Conservation (phyloP, 92 coral and sea anemone genomes). For the Epizoanthus scotinus region DNA sequence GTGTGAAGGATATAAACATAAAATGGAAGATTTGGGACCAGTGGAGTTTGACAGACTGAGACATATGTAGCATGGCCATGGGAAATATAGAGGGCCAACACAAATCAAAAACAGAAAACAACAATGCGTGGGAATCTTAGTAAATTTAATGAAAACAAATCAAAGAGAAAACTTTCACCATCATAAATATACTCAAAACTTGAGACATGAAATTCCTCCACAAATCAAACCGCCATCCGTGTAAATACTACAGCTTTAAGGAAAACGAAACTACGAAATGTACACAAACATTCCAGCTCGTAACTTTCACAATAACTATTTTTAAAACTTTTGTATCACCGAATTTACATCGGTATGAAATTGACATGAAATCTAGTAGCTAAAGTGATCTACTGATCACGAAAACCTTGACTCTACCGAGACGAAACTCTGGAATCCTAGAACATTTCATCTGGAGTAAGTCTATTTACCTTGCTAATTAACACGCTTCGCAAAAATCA, state of each 20-base stretch:
- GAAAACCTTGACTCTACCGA: conserved; percentile 28
- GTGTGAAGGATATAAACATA: neutral
- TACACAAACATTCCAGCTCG: conserved; percentile 49
- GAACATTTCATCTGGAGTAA: conserved; percentile 52
- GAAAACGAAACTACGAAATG: conserved; percentile 67
- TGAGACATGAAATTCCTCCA: conserved; percentile 62
- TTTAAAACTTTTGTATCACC: conserved; percentile 15
- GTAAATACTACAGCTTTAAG: conserved; percentile 69
- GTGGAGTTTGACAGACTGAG: too few species aligned
- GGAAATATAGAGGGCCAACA: conserved; percentile 39
- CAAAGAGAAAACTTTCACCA: conserved; percentile 49
- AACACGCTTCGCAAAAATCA: conserved; percentile 73
- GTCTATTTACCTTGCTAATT: conserved; percentile 73
- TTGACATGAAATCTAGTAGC: neutral
- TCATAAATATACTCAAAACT: conserved; percentile 30
- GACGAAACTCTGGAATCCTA: conserved; percentile 51
- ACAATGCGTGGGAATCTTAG: conserved; percentile 61
- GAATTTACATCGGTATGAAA: conserved; percentile 6
- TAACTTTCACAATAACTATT: conserved; percentile 43
- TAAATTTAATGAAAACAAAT: conserved; percentile 91
- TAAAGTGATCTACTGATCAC: conserved; percentile 7
- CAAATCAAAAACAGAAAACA: conserved; percentile 65
- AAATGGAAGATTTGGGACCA: neutral
- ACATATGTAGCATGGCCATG: too few species aligned
- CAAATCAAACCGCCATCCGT: conserved; percentile 61